Conservation (phyloP, 1,140 invertebrate species). For the Heterodera schachtii region DNA sequence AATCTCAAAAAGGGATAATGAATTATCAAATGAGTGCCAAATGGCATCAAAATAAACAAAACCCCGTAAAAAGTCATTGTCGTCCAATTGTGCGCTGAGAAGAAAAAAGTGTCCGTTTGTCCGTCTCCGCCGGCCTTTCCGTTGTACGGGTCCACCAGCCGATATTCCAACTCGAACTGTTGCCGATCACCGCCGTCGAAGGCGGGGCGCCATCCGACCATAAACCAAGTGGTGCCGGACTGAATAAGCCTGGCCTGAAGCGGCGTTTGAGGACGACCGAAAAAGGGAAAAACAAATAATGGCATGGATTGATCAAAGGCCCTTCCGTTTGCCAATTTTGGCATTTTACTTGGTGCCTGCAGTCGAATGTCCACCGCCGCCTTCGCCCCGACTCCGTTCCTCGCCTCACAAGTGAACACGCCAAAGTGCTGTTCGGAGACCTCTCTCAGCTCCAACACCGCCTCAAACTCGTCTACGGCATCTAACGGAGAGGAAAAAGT, state of each 20-base stretch:
- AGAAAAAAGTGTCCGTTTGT: constrained; percentile 42
- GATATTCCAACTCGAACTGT: constrained; percentile 51
- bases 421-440: constrained; percentile 43
- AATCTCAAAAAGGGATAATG: constrained; percentile 14
- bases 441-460: constrained; percentile 41
- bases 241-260: constrained; percentile 35
- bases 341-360: constrained; percentile 38
- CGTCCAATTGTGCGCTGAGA: constrained; percentile 39
- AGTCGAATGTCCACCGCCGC: constrained; percentile 39
- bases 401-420: constrained; percentile 44
- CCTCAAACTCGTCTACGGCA: constrained; percentile 45
- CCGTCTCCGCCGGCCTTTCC: background rate
- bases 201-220: constrained; percentile 50
- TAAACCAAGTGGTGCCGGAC: constrained; percentile 33
- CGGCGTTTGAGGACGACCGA: constrained; percentile 44
- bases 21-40: background rate
- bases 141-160: constrained; percentile 41
- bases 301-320: no score
- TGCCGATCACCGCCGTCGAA: constrained; percentile 54
- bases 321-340: background rate
- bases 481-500: background rate
- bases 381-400: constrained; percentile 43
- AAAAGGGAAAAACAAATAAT: constrained; percentile 26
- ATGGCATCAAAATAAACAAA: background rate
- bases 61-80: constrained; percentile 23